phyloP scores from a whole-genome alignment of 1,140 invertebrate genomes.

The Solen grandis region DNA sequence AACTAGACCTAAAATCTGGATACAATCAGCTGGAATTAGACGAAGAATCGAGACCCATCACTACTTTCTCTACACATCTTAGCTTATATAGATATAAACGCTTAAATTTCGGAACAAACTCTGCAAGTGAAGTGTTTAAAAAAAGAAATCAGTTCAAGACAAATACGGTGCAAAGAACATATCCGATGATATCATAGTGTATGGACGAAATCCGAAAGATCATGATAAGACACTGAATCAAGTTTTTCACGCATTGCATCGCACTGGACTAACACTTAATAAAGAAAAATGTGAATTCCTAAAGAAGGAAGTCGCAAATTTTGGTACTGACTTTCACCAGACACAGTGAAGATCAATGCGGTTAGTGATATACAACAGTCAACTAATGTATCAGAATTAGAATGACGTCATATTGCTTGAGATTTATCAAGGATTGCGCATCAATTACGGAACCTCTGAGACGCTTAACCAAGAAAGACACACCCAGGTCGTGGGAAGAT shows the following conservation, averaged over 20 bases:
- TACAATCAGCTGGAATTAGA: conserved; percentile 72
- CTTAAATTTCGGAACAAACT: conserved; percentile 50
- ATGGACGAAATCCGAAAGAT: conserved; percentile 4
- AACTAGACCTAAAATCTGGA: conserved; percentile 66
- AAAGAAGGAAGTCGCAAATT: conserved; percentile 10
- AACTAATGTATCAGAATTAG: conserved; percentile 1
- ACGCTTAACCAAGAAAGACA: conserved; percentile 4
- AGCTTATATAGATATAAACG: conserved; percentile 47
- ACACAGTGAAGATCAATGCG: neutral
- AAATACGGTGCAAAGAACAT: conserved; percentile 57
- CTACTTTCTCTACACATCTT: conserved; percentile 62
- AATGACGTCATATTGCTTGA: conserved; percentile 23
- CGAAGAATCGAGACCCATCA: conserved; percentile 63
- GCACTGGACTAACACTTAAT: conserved; percentile 9
- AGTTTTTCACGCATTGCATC: neutral
- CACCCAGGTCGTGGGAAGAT: neutral
- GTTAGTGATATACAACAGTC: conserved; percentile 7
- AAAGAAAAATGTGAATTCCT: conserved; percentile 16
- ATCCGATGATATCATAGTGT: conserved; percentile 65
- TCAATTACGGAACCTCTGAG: conserved; percentile 41
- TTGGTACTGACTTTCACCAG: conserved; percentile 8
- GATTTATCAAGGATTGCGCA: conserved; percentile 51
- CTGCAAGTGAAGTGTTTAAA: conserved; percentile 48
- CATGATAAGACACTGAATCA: neutral
- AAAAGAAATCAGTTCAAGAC: conserved; percentile 37